Percentiles rank a stretch among this genome's conserved stretches.
phyloP scores from a whole-genome alignment of 1,140 invertebrate species.

The Micrasema longulum region DNA sequence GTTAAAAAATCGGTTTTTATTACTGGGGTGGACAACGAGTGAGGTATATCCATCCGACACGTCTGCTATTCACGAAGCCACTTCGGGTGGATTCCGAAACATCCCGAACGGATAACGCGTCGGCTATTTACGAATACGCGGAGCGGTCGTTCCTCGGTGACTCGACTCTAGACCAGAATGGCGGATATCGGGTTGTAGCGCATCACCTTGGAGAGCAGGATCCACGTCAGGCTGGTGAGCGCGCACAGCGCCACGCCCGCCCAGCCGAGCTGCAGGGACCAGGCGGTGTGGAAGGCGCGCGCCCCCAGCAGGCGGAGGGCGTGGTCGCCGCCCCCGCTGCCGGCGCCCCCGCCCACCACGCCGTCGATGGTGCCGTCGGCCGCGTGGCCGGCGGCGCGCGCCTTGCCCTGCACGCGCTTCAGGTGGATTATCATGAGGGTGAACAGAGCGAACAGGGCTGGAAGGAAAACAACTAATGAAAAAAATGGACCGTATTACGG shows the following conservation, averaged over 20 bases:
- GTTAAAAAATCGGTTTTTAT: too few species aligned
- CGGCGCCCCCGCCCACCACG: conserved; percentile 72
- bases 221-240: conserved; percentile 85
- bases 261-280: conserved; percentile 87
- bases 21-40: too few species aligned
- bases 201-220: conserved; percentile 89
- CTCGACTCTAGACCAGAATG: conserved; percentile 71
- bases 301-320: conserved; percentile 68
- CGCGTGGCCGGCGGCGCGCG: conserved; percentile 64
- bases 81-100: too few species aligned
- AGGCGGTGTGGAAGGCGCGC: conserved; percentile 80
- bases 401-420: conserved; percentile 80
- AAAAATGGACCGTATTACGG: too few species aligned
- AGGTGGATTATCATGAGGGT: conserved; percentile 91
- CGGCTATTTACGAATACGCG: too few species aligned
- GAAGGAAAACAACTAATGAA: too few species aligned
- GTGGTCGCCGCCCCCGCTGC: conserved; percentile 67
- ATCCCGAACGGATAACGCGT: too few species aligned
- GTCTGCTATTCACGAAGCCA: too few species aligned
- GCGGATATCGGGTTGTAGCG: conserved; percentile 84
- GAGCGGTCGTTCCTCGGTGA: too few species aligned
- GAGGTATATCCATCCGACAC: too few species aligned
- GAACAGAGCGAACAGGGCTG: conserved; percentile 89
- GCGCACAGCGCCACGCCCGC: conserved; percentile 82
- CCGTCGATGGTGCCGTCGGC: conserved; percentile 77